These are phyloP conservation scores for Leptinotarsa texana DNA, from an alignment of 1,140 invertebrate genomes.

Conservation along the genomic window DNA sequence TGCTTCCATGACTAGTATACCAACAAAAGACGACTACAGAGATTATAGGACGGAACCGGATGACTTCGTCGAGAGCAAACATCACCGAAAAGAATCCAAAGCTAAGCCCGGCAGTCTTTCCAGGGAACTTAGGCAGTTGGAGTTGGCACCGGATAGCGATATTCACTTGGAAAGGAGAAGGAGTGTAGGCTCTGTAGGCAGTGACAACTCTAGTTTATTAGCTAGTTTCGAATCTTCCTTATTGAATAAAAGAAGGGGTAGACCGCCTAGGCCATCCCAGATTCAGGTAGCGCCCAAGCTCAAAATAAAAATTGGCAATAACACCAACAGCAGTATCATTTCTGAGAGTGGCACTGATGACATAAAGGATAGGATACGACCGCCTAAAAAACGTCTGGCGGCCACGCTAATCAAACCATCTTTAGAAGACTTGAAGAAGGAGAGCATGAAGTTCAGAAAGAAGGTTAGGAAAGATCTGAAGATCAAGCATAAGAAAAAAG, in stretches of 20 bases:
- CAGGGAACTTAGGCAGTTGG: slow-evolving; percentile 62
- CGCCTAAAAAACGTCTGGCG: slow-evolving; percentile 74
- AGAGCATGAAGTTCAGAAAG: slow-evolving; percentile 86
- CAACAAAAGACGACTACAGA: slow-evolving; percentile 81
- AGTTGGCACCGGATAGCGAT: slow-evolving; percentile 57
- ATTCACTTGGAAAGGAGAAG: slow-evolving; percentile 55
- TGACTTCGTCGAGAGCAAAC: slow-evolving; percentile 68
- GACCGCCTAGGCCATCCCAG: slow-evolving; percentile 55
- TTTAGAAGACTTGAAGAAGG: slow-evolving; percentile 77
- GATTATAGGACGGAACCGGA: slow-evolving; percentile 58
- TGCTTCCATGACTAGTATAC: slow-evolving; percentile 81
- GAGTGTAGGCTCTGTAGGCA: slow-evolving; percentile 54
- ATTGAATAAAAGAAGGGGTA: slow-evolving; percentile 61
- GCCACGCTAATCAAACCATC: slow-evolving; percentile 59
- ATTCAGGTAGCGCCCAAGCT: slow-evolving; percentile 68
- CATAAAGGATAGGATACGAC: slow-evolving; percentile 63
- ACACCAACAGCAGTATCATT: slow-evolving; percentile 63
- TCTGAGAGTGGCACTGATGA: slow-evolving; percentile 54
- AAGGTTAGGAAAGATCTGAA: slow-evolving; percentile 77
- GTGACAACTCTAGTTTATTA: slow-evolving; percentile 47
- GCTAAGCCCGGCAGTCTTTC: slow-evolving; percentile 56
- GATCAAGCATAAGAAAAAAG: slow-evolving; percentile 67
- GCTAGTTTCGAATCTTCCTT: slow-evolving; percentile 44
- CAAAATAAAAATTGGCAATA: slow-evolving; percentile 82
- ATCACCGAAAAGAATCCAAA: slow-evolving; percentile 67